Percentiles rank a stretch among this genome's conserved stretches.
Conservation (phyloP, 2,888 invertebrate genomes). For the Iphiclides podalirius region DNA sequence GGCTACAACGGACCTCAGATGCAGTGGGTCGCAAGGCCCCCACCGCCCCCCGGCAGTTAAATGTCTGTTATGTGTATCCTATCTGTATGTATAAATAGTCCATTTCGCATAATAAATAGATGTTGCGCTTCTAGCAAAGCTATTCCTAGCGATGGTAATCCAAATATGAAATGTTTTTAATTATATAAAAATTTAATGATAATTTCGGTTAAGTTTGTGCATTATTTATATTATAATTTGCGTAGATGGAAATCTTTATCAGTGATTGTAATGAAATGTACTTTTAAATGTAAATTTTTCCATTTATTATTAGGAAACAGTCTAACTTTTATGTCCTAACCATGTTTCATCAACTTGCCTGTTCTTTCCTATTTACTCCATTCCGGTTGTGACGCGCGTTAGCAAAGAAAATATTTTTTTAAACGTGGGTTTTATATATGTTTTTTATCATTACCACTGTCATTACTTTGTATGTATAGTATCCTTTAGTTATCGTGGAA, state of each 20-base stretch:
- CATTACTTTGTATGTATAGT: no score
- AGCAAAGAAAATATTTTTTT: not conserved
- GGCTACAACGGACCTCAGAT: conserved; percentile 49
- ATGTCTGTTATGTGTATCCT: no score
- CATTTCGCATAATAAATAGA: conserved; percentile 44
- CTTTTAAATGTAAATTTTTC: not conserved
- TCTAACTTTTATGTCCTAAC: not conserved
- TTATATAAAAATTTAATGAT: conserved; percentile 64
- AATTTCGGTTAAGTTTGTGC: conserved; percentile 34
- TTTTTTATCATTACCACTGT: no score
- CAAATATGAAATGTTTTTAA: conserved; percentile 69
- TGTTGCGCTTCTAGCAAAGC: conserved; percentile 52
- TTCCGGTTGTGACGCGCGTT: not conserved
- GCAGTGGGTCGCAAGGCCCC: conserved; percentile 57
- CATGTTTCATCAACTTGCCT: not conserved
- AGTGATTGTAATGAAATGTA: not conserved
- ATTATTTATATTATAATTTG: conserved; percentile 29
- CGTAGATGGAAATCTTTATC: not conserved
- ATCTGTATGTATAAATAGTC: conserved; percentile 28
- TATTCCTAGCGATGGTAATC: conserved; percentile 66
- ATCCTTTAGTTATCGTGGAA: no score
- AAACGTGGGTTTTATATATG: not conserved
- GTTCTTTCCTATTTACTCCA: not conserved
- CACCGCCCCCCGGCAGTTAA: conserved; percentile 69
- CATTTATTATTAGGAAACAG: not conserved